Evolutionary conservation across 2,888 invertebrate genomes (phyloP).

Genomic region (Flexamia atlantica): DNA sequence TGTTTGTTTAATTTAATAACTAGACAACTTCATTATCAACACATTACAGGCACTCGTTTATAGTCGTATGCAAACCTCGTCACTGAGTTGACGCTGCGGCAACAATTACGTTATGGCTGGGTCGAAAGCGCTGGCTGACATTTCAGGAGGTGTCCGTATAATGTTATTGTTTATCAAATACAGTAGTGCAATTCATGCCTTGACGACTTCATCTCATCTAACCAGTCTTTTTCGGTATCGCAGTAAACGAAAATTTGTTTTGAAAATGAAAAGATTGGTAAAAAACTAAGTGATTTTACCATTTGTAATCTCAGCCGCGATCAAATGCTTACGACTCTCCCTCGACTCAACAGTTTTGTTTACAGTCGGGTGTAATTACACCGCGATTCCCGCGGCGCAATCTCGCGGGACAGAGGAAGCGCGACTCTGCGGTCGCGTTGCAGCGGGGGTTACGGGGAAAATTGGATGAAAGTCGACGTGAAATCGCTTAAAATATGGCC

Average conservation of each 20-base stretch:
- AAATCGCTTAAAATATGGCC: slow-evolving; percentile 40
- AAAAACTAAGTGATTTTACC: too few species aligned
- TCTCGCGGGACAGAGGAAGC: slow-evolving; percentile 20
- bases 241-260: too few species aligned
- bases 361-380: not conserved
- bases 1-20: slow-evolving; percentile 21
- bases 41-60: not conserved
- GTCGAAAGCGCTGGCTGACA: too few species aligned
- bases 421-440: slow-evolving; percentile 30
- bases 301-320: too few species aligned
- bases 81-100: not conserved
- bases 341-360: not conserved
- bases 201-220: too few species aligned
- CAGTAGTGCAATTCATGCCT: too few species aligned
- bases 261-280: too few species aligned
- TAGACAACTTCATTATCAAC: slow-evolving; percentile 18
- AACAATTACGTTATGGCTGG: not conserved
- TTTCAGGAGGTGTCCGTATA: too few species aligned
- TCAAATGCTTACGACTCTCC: too few species aligned
- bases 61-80: not conserved
- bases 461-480: slow-evolving; percentile 40
- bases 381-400: not conserved
- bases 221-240: too few species aligned
- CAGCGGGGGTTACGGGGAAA: slow-evolving; percentile 19
- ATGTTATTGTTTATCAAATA: too few species aligned